Conservation (phyloP, 2,888 invertebrate genomes). For the Augiades crinisus region DNA sequence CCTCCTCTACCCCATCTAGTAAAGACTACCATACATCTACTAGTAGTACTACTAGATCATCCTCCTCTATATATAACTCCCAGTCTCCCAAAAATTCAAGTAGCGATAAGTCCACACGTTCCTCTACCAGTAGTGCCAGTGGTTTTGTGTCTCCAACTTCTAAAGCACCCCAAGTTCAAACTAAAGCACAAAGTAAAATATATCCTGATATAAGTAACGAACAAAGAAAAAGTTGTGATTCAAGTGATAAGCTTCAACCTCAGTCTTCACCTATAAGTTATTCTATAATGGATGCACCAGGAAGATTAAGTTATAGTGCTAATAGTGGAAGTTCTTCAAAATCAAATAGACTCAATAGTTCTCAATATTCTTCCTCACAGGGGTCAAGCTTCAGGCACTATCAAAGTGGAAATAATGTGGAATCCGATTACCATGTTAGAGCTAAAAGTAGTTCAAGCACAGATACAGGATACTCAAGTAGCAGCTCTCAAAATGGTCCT, state of each 20-base stretch:
- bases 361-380: slow-evolving; percentile 77
- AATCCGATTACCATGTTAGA: slow-evolving; percentile 82
- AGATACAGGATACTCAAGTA: slow-evolving; percentile 83
- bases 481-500: slow-evolving; percentile 83
- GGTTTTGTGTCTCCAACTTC: slow-evolving; percentile 80
- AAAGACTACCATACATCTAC: slow-evolving; percentile 85
- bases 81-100: slow-evolving; percentile 64
- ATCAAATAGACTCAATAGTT: slow-evolving; percentile 68
- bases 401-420: slow-evolving; percentile 81
- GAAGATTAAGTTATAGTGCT: slow-evolving; percentile 82
- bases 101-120: slow-evolving; percentile 62
- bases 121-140: slow-evolving; percentile 57
- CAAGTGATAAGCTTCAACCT: slow-evolving; percentile 74
- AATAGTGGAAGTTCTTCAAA: slow-evolving; percentile 77
- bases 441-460: slow-evolving; percentile 83
- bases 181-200: slow-evolving; percentile 89
- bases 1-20: slow-evolving; percentile 72
- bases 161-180: slow-evolving; percentile 83
- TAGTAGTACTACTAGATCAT: slow-evolving; percentile 66
- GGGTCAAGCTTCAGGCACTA: slow-evolving; percentile 83
- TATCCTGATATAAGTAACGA: slow-evolving; percentile 85
- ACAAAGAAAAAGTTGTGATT: slow-evolving; percentile 80
- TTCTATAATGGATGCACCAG: slow-evolving; percentile 87
- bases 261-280: slow-evolving; percentile 89
- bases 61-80: slow-evolving; percentile 65